Evolutionary conservation across 2,113 vertebrate species (phyloP).

Genomic region (Perca fluviatilis): DNA sequence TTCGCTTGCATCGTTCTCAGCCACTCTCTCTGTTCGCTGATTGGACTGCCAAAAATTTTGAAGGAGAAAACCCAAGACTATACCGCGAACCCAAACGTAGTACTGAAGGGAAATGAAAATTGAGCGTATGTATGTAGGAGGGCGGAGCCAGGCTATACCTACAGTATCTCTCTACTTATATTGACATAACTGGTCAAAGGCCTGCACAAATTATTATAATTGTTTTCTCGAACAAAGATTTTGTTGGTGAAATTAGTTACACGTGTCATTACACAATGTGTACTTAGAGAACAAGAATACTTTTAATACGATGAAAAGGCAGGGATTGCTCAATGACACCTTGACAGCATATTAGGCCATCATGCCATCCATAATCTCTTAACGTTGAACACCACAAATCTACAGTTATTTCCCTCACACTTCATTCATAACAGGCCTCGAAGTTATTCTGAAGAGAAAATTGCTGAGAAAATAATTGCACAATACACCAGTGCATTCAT

Average conservation of each 20-base stretch:
- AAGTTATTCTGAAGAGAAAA: not conserved
- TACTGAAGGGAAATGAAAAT: too few relatives aligned
- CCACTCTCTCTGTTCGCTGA: too few relatives aligned
- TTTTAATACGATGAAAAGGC: not conserved
- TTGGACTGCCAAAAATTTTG: too few relatives aligned
- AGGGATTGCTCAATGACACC: not conserved
- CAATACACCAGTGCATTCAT: conserved; percentile 10
- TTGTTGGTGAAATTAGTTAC: conserved; percentile 15
- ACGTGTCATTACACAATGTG: not conserved
- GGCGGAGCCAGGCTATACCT: not conserved
- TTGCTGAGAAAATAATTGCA: not conserved
- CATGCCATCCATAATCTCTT: not conserved
- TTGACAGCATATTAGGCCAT: not conserved
- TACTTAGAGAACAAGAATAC: not conserved
- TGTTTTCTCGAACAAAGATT: not conserved
- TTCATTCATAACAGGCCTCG: not conserved
- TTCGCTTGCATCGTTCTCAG: too few relatives aligned
- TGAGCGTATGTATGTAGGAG: too few relatives aligned
- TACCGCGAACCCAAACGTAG: too few relatives aligned
- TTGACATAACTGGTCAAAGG: not conserved
- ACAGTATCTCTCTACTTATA: not conserved
- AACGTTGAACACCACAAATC: not conserved
- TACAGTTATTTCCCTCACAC: not conserved
- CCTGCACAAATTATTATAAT: not conserved
- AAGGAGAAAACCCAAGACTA: too few relatives aligned